These are phyloP conservation scores for Sinocyclocheilus maitianheensis DNA, from an alignment of 2,113 vertebrate genomes.

Conservation along the genomic window DNA sequence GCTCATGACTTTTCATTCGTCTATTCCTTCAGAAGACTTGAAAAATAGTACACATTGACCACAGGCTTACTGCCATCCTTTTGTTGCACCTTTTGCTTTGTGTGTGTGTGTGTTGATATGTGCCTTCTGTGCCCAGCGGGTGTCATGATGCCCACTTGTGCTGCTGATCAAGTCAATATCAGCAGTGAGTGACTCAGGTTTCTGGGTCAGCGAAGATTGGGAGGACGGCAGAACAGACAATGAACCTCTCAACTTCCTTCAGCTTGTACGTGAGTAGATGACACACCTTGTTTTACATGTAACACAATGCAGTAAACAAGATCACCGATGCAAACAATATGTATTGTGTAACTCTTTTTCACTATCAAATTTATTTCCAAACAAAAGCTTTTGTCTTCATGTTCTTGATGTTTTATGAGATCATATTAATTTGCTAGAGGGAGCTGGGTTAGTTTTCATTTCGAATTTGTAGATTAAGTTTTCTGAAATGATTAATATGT, in stretches of 20 bases:
- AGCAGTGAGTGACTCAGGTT: slow-evolving; percentile 42
- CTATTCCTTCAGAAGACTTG: too few species aligned
- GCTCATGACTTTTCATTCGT: too few species aligned
- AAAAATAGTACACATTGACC: too few species aligned
- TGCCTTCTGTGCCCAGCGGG: neutral
- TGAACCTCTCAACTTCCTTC: slow-evolving; percentile 19
- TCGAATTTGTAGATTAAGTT: neutral
- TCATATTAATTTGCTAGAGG: neutral
- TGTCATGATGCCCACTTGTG: neutral
- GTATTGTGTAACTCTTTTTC: neutral
- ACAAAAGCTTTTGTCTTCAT: slow-evolving; percentile 2
- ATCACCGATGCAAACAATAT: slow-evolving; percentile 10
- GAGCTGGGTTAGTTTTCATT: neutral
- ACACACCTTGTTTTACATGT: slow-evolving; percentile 22
- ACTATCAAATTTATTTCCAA: neutral
- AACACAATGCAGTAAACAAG: slow-evolving; percentile 38
- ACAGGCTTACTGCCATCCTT: too few species aligned
- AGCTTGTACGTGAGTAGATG: neutral
- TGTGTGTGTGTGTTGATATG: too few species aligned
- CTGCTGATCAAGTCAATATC: slow-evolving; percentile 19
- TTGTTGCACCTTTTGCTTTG: too few species aligned
- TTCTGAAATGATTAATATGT: slow-evolving; percentile 22
- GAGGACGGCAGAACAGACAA: slow-evolving; percentile 2
- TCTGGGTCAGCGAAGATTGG: slow-evolving; percentile 38
- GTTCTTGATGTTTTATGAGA: neutral